A percentile compares a stretch with the other conserved stretches of the same genome.
phyloP scores from a whole-genome alignment of 2,888 invertebrate species.

The Mythimna loreyi region DNA sequence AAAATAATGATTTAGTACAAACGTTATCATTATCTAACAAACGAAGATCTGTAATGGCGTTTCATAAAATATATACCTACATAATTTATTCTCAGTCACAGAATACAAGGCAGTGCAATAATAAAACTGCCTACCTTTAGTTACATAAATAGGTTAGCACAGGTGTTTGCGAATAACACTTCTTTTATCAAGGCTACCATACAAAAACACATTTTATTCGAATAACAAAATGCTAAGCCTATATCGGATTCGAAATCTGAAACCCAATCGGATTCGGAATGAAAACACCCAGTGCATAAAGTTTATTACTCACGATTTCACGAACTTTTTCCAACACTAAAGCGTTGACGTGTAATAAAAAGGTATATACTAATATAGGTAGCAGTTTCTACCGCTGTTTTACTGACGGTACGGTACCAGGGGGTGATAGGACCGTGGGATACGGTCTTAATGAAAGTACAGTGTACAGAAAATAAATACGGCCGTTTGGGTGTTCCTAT shows the following conservation, averaged over 20 bases:
- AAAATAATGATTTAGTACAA: constrained; percentile 15
- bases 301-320: constrained; percentile 54
- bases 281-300: constrained; percentile 44
- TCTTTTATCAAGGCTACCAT: constrained; percentile 26
- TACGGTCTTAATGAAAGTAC: constrained; percentile 35
- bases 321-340: constrained; percentile 46
- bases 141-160: constrained; percentile 8
- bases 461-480: constrained; percentile 16
- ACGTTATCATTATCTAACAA: background rate
- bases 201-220: constrained; percentile 32
- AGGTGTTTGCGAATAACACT: constrained; percentile 33
- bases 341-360: constrained; percentile 51
- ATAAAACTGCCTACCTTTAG: constrained; percentile 4
- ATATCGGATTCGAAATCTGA: constrained; percentile 22
- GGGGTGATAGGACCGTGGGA: constrained; percentile 43
- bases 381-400: constrained; percentile 34
- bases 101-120: constrained; percentile 8
- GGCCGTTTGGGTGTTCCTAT: constrained; percentile 18
- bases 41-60: background rate
- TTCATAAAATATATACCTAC: constrained; percentile 4
- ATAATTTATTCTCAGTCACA: constrained; percentile 2
- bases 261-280: constrained; percentile 29
- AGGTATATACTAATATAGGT: constrained; percentile 29
- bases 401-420: constrained; percentile 49
- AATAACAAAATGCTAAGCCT: constrained; percentile 45